Conservation (phyloP, 2,797 vertebrate species). For the Pseudomugil tenellus region DNA sequence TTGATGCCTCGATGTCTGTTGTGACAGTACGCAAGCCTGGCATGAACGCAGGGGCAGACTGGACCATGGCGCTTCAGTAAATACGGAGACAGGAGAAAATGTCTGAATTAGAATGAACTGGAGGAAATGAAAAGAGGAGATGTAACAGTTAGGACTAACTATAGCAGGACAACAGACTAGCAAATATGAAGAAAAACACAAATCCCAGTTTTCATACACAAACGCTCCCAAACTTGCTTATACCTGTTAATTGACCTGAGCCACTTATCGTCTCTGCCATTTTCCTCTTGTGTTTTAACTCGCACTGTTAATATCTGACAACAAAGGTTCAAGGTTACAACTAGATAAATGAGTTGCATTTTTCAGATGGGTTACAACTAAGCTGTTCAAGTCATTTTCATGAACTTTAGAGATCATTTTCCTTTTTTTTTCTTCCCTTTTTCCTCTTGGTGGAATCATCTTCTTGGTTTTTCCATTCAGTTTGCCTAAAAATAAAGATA, state of each 20-base stretch:
- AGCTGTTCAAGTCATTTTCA: constrained; percentile 27
- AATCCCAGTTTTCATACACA: constrained; percentile 9
- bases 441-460: background rate
- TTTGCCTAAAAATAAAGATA: constrained; percentile 21
- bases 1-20: constrained; percentile 85
- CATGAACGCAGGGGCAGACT: constrained; percentile 85
- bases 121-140: constrained; percentile 11
- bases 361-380: constrained; percentile 28
- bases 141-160: constrained; percentile 33
- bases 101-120: constrained; percentile 25
- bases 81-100: constrained; percentile 24
- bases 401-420: constrained; percentile 24
- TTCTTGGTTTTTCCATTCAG: constrained; percentile 13
- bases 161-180: constrained; percentile 38
- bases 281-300: constrained; percentile 55
- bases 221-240: constrained; percentile 10
- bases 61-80: constrained; percentile 87
- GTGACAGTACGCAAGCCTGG: constrained; percentile 90
- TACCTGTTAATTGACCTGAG: constrained; percentile 42
- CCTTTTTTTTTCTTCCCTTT: background rate
- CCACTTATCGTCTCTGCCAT: constrained; percentile 45
- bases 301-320: constrained; percentile 34
- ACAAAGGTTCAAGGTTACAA: constrained; percentile 38
- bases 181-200: constrained; percentile 20
- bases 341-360: constrained; percentile 33